Evolutionary conservation across 2,888 invertebrate species (phyloP), one percentile per base, ranked within the genome.

Genomic region (Dynastes hyllus): DNA sequence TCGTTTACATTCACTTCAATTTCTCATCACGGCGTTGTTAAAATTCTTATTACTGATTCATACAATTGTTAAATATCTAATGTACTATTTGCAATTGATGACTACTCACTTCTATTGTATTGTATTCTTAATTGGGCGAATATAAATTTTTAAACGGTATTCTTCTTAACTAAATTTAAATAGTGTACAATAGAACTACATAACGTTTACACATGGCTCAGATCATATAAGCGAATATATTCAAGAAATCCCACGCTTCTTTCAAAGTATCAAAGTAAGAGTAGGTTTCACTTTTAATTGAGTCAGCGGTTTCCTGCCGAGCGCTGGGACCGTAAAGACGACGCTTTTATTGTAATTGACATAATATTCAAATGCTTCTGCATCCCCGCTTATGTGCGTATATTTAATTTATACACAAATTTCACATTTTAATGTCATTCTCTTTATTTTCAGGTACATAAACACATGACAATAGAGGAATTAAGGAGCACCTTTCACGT

Each of bases 391-490:
- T 76, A 45, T 76, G 63, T 61, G 50, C 11, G 16, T 22, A 71
- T 55, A 9, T 22, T 40, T 40, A 16, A 76, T 63, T 27, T 29
- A 29, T 32, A 32, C 27, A 63, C 9, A 13, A 63, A 63, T 63
- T 63, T 63, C 63, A 63, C 63, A 63, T 27, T 63, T 11, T 29
- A 63, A 29, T 63, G 27, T n/a, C n/a, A 13, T 63, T 63, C 27
- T 63, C 6, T 29, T 63, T 27, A 87, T 88, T 93, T 93, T 75
- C 94, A 97, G 96, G 92, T 96, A 87, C 97, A 97, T 92, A 95
- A 95, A 90, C 94, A 94, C 88, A 97, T 97, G 97, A 94, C 95
- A 84, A 89, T 92, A 87, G 94, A 95, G 81, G 96, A 97, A 90
- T 90, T 96, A 86, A 92, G 92, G 88, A 93, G 92, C 87, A 93